A percentile compares a stretch with the other conserved stretches of the same genome.
phyloP scores from a whole-genome alignment of 2,797 vertebrate genomes.

The Onychomys arenicola region DNA sequence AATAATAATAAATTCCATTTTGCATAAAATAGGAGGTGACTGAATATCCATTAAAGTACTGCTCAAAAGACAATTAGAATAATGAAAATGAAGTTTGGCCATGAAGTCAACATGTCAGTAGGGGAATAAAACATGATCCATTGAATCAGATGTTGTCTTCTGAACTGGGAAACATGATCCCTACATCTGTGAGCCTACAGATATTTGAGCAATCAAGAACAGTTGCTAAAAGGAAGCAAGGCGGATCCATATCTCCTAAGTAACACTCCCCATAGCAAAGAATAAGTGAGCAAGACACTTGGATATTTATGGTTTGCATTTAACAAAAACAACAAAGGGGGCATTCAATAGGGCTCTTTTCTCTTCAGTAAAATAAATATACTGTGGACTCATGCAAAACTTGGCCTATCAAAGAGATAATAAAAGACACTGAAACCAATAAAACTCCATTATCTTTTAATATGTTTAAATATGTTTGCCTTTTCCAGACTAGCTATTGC shows the following conservation, averaged over 20 bases:
- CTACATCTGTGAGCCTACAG: not conserved
- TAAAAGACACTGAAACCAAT: conserved; percentile 14
- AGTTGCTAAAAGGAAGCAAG: not conserved
- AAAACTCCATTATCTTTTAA: conserved; percentile 52
- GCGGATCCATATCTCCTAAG: not conserved
- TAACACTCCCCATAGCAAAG: not conserved
- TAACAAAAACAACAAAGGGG: not conserved
- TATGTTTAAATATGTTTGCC: not conserved
- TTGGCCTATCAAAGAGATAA: conserved; percentile 9
- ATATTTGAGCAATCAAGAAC: not conserved
- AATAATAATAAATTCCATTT: not conserved
- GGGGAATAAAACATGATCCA: not conserved
- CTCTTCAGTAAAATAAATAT: conserved; percentile 37
- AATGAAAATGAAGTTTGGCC: not conserved
- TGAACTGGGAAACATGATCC: not conserved
- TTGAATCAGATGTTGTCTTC: not conserved
- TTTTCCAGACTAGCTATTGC: conserved; percentile 47
- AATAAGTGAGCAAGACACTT: not conserved
- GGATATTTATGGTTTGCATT: not conserved
- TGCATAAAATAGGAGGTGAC: not conserved
- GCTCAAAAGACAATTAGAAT: not conserved
- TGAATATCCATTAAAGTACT: not conserved
- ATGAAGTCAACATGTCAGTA: not conserved
- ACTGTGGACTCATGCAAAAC: not conserved
- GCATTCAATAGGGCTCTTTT: conserved; percentile 6